Percentiles rank a stretch among this genome's conserved stretches.
These are phyloP conservation scores for Drosophila mettleri DNA, from an alignment of 2,888 invertebrate species.

Conservation along the genomic window DNA sequence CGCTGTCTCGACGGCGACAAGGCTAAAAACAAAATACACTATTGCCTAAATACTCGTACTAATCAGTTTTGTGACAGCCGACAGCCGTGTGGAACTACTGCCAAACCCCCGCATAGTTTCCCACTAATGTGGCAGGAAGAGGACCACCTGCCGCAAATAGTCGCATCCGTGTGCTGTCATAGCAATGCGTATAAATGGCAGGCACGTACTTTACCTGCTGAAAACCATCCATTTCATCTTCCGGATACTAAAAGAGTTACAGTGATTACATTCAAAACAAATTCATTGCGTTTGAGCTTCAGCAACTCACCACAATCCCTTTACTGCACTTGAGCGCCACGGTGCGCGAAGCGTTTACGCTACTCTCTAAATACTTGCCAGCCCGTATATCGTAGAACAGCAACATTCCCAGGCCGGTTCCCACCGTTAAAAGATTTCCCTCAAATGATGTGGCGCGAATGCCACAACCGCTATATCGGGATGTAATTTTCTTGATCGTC, in stretches of 20 bases:
- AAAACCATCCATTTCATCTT: slow-evolving; percentile 93
- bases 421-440: slow-evolving; percentile 95
- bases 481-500: slow-evolving; percentile 92
- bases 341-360: slow-evolving; percentile 94
- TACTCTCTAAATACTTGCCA: slow-evolving; percentile 95
- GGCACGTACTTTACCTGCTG: slow-evolving; percentile 95
- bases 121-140: slow-evolving; percentile 94
- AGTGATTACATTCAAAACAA: background rate
- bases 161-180: slow-evolving; percentile 95
- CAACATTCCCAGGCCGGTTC: slow-evolving; percentile 95
- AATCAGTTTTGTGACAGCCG: slow-evolving; percentile 49
- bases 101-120: slow-evolving; percentile 98
- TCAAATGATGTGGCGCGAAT: slow-evolving; percentile 96
- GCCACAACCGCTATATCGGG: slow-evolving; percentile 95
- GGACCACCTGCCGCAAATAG: slow-evolving; percentile 98
- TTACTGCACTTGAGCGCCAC: slow-evolving; percentile 94
- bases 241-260: slow-evolving; percentile 90
- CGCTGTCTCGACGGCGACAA: slow-evolving; percentile 26
- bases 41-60: slow-evolving; percentile 48
- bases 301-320: slow-evolving; percentile 91
- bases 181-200: slow-evolving; percentile 98
- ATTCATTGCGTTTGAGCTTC: background rate
- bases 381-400: slow-evolving; percentile 97
- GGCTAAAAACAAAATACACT: slow-evolving; percentile 45
- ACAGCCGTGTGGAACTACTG: slow-evolving; percentile 86